These are phyloP conservation scores for Rhinoraja longicauda DNA, from an alignment of 2,797 vertebrate genomes.

Conservation along the genomic window DNA sequence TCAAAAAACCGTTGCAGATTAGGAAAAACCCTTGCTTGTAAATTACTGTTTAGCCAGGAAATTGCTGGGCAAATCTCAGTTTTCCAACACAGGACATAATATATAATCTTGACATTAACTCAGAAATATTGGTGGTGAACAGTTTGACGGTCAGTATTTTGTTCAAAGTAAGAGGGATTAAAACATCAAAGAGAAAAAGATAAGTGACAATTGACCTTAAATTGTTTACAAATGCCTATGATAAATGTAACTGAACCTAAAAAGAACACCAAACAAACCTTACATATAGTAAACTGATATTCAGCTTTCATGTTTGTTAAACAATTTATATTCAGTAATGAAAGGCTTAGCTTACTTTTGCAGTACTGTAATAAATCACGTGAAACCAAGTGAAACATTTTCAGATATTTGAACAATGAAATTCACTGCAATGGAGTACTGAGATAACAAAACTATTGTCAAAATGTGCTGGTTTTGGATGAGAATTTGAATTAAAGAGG, in stretches of 20 bases:
- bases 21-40: neutral
- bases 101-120: neutral
- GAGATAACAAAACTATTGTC: too few species aligned
- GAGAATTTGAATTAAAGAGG: too few species aligned
- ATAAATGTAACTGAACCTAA: constrained; percentile 7
- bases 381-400: neutral
- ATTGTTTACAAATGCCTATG: neutral
- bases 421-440: too few species aligned
- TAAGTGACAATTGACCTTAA: neutral
- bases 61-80: neutral
- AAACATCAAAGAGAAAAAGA: neutral
- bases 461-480: too few species aligned
- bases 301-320: neutral
- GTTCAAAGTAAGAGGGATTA: neutral
- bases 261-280: neutral
- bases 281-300: neutral
- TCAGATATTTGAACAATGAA: neutral
- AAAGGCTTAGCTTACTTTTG: neutral
- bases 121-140: neutral
- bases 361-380: too few species aligned
- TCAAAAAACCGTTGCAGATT: neutral
- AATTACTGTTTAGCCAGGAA: neutral
- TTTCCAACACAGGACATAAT: neutral
- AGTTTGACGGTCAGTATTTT: neutral
- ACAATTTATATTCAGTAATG: neutral